These are phyloP conservation scores for Calvadosia cruxmelitensis DNA, from an alignment of 30 jellyfish, hydroid and myxozoan genomes.

Conservation along the genomic window DNA sequence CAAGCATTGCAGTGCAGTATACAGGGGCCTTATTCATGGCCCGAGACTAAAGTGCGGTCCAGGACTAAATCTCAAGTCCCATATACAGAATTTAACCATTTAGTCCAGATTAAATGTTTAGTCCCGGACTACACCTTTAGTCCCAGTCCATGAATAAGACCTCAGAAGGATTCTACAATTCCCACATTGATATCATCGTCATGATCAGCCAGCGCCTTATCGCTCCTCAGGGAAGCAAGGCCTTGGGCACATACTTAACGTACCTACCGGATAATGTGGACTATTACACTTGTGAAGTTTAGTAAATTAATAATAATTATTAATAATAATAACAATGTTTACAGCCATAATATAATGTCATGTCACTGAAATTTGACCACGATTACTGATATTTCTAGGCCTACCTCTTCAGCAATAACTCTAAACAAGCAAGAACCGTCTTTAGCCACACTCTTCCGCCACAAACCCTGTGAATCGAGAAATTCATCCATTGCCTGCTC, in stretches of 20 bases:
- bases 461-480: conserved; percentile 23
- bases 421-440: conserved; percentile 88
- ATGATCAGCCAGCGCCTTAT: neutral
- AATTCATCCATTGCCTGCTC: conserved; percentile 76
- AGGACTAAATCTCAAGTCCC: too few relatives aligned
- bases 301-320: too few relatives aligned
- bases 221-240: neutral
- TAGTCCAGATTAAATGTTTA: too few relatives aligned
- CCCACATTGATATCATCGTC: neutral
- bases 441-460: conserved; percentile 80
- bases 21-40: too few relatives aligned
- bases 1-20: too few relatives aligned
- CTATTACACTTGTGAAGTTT: too few relatives aligned
- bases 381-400: neutral
- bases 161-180: neutral
- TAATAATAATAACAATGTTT: too few relatives aligned
- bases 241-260: neutral
- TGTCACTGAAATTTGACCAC: neutral
- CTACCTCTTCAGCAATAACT: conserved; percentile 84
- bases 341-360: too few relatives aligned
- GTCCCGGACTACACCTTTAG: too few relatives aligned
- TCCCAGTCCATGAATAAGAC: neutral
- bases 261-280: neutral
- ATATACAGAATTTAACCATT: too few relatives aligned
- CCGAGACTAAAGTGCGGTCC: too few relatives aligned